Evolutionary conservation across 2,113 vertebrate genomes (phyloP).

Genomic region (Chiloscyllium plagiosum): DNA sequence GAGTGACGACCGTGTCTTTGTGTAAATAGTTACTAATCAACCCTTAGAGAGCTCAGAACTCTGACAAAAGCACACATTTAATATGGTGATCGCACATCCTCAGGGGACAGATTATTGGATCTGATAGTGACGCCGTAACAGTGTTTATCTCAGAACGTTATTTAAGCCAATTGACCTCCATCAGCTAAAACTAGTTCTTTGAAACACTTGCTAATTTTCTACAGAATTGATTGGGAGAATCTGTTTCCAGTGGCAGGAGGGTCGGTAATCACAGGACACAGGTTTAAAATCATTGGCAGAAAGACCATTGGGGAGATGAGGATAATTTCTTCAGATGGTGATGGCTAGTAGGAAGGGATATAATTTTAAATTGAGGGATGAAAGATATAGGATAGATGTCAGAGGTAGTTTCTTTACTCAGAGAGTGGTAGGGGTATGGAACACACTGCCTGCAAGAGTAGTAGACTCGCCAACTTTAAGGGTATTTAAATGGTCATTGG

Average conservation of each 20-base stretch:
- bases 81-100: neutral
- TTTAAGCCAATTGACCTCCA: neutral
- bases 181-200: neutral
- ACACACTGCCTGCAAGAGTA: too few relatives aligned
- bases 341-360: too few relatives aligned
- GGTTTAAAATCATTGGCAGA: neutral
- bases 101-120: neutral
- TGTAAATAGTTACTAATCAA: neutral
- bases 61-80: neutral
- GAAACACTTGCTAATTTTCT: neutral
- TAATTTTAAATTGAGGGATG: too few relatives aligned
- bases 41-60: neutral
- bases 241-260: neutral
- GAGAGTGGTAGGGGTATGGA: too few relatives aligned
- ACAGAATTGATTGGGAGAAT: neutral
- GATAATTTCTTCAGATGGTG: neutral
- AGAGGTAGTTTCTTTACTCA: too few relatives aligned
- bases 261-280: neutral
- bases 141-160: neutral
- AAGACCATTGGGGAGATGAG: neutral
- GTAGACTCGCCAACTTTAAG: too few relatives aligned
- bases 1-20: too few relatives aligned
- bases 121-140: neutral
- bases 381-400: too few relatives aligned
- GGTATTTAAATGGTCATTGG: too few relatives aligned